Conservation (phyloP, 2,113 vertebrate genomes). For the Neopipo cinnamomea region DNA sequence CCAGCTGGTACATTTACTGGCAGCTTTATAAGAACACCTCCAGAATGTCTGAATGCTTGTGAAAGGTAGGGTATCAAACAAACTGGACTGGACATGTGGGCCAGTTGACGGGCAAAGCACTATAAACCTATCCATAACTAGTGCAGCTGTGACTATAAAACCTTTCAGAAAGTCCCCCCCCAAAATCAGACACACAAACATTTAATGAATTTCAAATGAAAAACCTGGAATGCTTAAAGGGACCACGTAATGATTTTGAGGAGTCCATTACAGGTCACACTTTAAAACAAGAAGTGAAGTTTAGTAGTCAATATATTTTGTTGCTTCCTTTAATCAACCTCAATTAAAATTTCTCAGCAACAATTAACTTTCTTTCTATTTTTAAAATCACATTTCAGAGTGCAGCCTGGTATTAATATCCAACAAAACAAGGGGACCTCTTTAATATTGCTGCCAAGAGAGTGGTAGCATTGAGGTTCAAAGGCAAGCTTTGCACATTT, state of each 20-base stretch:
- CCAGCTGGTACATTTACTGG: constrained; percentile 83
- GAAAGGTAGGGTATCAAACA: constrained; percentile 79
- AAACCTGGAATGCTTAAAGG: constrained; percentile 43
- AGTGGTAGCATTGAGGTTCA: constrained; percentile 48
- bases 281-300: constrained; percentile 63
- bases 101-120: constrained; percentile 70
- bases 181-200: constrained; percentile 75
- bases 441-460: constrained; percentile 45
- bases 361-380: constrained; percentile 54
- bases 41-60: constrained; percentile 73
- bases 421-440: not conserved
- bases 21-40: constrained; percentile 81
- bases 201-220: constrained; percentile 72
- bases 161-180: constrained; percentile 61
- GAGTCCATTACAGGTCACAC: constrained; percentile 31
- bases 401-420: constrained; percentile 28
- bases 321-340: constrained; percentile 65
- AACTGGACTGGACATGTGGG: constrained; percentile 78
- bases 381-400: constrained; percentile 56
- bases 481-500: constrained; percentile 9
- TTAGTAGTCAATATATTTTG: constrained; percentile 56
- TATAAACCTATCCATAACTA: constrained; percentile 80
- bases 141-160: constrained; percentile 84
- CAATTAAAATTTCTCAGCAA: constrained; percentile 60
- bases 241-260: not conserved